phyloP scores from a whole-genome alignment of 2,113 vertebrate species.

The Chelonoidis abingdonii region DNA sequence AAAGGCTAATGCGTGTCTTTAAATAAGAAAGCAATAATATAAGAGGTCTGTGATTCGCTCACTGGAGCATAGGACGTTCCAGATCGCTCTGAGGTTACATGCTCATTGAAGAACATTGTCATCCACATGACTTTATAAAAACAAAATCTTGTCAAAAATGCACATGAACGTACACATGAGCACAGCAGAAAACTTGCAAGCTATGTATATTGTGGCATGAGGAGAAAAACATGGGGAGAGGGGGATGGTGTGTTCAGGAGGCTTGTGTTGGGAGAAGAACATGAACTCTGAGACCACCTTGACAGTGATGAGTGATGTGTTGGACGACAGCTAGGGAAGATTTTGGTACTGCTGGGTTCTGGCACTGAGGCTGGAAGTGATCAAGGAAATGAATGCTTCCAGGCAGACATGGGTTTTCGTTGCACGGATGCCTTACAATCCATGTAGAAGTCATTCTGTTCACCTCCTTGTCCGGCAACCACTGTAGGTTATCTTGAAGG shows the following conservation, averaged over 20 bases:
- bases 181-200: background rate
- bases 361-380: background rate
- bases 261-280: rapidly evolving
- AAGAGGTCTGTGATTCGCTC: background rate
- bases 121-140: background rate
- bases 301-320: background rate
- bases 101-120: background rate
- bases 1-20: background rate
- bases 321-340: background rate
- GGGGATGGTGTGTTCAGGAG: background rate
- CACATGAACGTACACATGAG: too few species aligned
- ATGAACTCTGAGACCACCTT: background rate
- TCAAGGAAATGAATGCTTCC: background rate
- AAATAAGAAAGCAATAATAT: background rate
- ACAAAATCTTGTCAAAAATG: background rate
- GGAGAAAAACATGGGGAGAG: background rate
- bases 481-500: background rate
- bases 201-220: too few species aligned
- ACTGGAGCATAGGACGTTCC: too few species aligned
- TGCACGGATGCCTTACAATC: background rate
- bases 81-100: too few species aligned
- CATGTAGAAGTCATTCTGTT: background rate
- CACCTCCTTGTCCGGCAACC: background rate
- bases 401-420: background rate
- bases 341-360: background rate